Percentiles rank a stretch among this genome's conserved stretches.
These are phyloP conservation scores for Toxotes jaculatrix DNA, from an alignment of 2,113 vertebrate species.

Conservation along the genomic window DNA sequence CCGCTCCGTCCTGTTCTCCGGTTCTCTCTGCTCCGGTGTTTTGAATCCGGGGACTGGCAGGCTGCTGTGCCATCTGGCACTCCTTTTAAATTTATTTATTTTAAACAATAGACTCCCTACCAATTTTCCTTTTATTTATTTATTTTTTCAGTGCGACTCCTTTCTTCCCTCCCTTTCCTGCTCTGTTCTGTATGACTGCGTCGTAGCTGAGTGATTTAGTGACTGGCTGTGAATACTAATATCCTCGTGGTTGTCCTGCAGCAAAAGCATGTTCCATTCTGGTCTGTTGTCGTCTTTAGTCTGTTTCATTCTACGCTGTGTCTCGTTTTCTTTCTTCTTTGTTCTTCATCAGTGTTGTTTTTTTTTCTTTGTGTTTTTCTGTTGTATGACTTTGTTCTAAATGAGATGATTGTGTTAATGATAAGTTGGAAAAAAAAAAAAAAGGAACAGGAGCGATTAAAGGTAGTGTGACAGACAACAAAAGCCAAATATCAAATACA, in stretches of 20 bases:
- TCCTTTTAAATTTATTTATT: conserved; percentile 5
- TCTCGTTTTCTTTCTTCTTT: neutral
- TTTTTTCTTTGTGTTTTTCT: neutral
- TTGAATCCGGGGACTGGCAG: neutral
- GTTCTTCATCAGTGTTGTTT: neutral
- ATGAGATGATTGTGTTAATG: neutral
- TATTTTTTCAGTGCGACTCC: too few relatives aligned
- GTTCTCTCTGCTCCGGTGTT: neutral
- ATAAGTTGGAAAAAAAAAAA: neutral
- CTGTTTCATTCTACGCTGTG: neutral
- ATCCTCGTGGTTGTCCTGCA: neutral
- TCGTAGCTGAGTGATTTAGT: conserved; percentile 3
- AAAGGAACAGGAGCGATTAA: neutral
- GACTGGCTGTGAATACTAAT: conserved; percentile 52
- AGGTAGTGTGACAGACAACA: neutral
- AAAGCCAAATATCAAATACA: conserved; percentile 3
- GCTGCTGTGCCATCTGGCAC: conserved; percentile 18
- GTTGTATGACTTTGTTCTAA: neutral
- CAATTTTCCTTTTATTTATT: neutral
- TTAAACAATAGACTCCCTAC: conserved; percentile 8
- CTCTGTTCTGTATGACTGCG: neutral
- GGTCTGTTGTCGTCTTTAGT: neutral
- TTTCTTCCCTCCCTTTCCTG: neutral
- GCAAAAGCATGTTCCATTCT: neutral
- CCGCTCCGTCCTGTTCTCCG: neutral